Evolutionary conservation across 2,797 vertebrate genomes (phyloP), one percentile per base, ranked within the genome.

Genomic region (Dicrostonyx torquatus): DNA sequence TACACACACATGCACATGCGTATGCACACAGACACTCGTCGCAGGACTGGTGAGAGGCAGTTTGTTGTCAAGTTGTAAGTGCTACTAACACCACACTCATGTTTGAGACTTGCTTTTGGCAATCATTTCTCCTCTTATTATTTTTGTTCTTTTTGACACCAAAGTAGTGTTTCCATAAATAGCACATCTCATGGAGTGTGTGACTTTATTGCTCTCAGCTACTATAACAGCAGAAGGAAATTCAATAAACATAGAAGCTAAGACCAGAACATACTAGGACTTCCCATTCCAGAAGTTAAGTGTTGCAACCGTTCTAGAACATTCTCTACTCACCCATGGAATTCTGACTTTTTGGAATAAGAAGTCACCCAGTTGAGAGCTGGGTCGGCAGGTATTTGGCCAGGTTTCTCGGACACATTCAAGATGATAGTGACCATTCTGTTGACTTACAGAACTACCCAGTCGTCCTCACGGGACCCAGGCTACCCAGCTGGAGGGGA

Each of bases 171-270:
- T 98, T 94, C 97, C 97, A 97, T 97, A 97, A 97, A 93, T 6
- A 97, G 96, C 94, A 20, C 87, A 93, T 96, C 97, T 97, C 98
- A 98, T 97, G 97, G 96, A 97, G 95, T 97, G 97, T 96, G 76
- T 97, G 97, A 87, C 97, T 98, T 98, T 98, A 96, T 98, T 98
- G 96, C 95, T 92, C 92, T 97, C 96, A 95, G 95, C 92, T 96
- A 96, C 96, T 97, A 50, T 96, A 97, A 96, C 85, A 79, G 95
- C 84, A 93, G 91, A 96, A 95, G 96, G 96, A 96, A 96, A 94
- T 93, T 92, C 83, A 96, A 97, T 97, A 97, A 98, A 98, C 96
- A 96, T 94, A 91, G 97, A 98, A 97, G 76, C 96, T 62, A 89
- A 95, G 96, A 70, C 48, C 53, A 24, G 83, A 95, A 68, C 22